Evolutionary conservation across 2,888 invertebrate genomes (phyloP).

Genomic region (Philonicus albiceps): DNA sequence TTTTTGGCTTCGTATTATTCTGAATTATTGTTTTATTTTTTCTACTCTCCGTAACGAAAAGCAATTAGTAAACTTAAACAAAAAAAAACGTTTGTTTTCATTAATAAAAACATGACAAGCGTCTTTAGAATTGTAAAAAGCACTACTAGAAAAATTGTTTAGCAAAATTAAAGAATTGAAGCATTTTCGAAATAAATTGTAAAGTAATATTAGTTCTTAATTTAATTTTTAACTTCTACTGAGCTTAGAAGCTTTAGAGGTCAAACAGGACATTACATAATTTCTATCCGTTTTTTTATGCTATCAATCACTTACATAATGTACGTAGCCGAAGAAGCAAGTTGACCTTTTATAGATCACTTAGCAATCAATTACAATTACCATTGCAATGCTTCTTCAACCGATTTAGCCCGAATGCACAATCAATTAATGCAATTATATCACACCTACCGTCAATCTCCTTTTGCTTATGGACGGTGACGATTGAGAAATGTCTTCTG

Average conservation of each 20-base stretch:
- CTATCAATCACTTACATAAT: not conserved
- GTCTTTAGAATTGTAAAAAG: not conserved
- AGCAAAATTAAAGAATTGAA: not conserved
- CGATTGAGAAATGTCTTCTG: not conserved
- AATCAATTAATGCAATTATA: not conserved
- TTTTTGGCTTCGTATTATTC: not conserved
- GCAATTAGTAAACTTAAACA: not conserved
- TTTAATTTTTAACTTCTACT: too few relatives aligned
- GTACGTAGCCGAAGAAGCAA: not conserved
- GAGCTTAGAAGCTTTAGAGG: not conserved
- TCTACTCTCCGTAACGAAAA: not conserved
- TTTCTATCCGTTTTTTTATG: not conserved
- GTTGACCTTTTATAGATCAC: not conserved
- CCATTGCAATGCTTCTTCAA: too few relatives aligned
- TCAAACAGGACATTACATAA: not conserved
- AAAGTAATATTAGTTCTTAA: not conserved
- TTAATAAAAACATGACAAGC: not conserved
- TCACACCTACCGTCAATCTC: not conserved
- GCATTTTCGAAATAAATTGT: not conserved
- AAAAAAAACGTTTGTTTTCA: not conserved
- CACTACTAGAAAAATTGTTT: not conserved
- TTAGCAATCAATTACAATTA: not conserved
- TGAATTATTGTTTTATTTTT: not conserved
- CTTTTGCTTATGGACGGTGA: not conserved
- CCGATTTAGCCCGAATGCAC: not conserved